Evolutionary conservation across 2,888 invertebrate species (phyloP), one percentile per base, ranked within the genome.

Genomic region (Sialis fuliginosa): DNA sequence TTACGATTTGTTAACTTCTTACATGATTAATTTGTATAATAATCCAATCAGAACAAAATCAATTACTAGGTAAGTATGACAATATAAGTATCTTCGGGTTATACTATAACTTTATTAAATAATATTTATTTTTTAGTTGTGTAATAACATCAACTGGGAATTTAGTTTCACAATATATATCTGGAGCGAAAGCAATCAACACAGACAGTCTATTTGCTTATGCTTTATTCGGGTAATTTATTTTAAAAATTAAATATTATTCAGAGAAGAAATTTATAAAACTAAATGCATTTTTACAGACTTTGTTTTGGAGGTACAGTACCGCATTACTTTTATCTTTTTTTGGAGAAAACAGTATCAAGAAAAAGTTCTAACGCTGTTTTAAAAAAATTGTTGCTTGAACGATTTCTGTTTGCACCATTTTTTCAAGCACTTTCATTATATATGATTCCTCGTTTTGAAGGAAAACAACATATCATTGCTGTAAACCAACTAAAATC

Each of bases 21-120:
- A 87, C 65, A 74, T 87, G 57, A 76, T 79, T 55, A 81, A 81
- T 59, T 68, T 87, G 44, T 85, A 82, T 60, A 72, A 74, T 50
- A 74, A 80, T 64, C 87, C 87, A 0, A 69, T 87, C 46, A 77
- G 75, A 60, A 88, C 87, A 1, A 85, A 85, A 69, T 78, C 84
- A 35, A 65, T 87, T 46, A 84, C 82, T 49, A 83, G 85, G 87
- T 86, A 70, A 69, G 65, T 53, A 46, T 48, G 46, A 34, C 35
- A 33, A 22, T 35, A n/a, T 33, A 22, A 32, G 22, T 33, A 41
- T 32, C 9, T 41, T 42, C 35, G 33, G 4, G 40, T 39, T 33
- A 46, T 39, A 41, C 34, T 48, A 13, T 39, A 47, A 45, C 6
- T n/a, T 39, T 37, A 32, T 39, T 32, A 37, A 32, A 39, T 33